Conservation (phyloP, 2,888 invertebrate species). For the Drosophila ustulata region DNA sequence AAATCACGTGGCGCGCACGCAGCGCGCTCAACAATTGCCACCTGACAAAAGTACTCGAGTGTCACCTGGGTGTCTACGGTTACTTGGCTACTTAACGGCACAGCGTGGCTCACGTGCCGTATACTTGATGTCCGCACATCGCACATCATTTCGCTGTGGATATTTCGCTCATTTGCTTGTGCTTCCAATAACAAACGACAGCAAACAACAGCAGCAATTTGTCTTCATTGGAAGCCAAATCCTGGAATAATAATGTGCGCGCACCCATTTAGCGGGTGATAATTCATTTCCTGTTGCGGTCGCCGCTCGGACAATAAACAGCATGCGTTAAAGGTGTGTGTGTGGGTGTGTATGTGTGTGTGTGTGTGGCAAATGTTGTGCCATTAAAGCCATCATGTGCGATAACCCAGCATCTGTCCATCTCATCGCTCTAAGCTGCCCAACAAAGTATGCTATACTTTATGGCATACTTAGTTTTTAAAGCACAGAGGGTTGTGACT, state of each 20-base stretch:
- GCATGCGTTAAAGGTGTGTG: neutral
- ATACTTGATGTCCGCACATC: constrained; percentile 28
- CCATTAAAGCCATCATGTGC: constrained; percentile 5
- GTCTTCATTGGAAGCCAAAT: constrained; percentile 58
- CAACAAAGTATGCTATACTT: neutral
- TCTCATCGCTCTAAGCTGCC: constrained; percentile 2
- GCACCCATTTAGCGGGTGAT: constrained; percentile 68
- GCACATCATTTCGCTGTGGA: constrained; percentile 3
- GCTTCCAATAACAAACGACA: constrained; percentile 32
- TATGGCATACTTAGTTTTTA: neutral
- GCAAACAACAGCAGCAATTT: constrained; percentile 42
- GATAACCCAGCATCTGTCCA: constrained; percentile 2
- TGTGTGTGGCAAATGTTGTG: constrained; percentile 7
- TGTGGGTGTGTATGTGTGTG: neutral
- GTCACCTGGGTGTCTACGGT: constrained; percentile 31
- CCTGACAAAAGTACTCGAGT: constrained; percentile 14
- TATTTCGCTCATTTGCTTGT: constrained; percentile 10
- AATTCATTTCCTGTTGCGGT: constrained; percentile 66
- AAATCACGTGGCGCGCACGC: constrained; percentile 56
- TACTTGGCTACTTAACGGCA: constrained; percentile 27
- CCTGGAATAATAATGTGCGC: constrained; percentile 58
- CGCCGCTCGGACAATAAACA: constrained; percentile 20
- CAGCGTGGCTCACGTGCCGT: constrained; percentile 9
- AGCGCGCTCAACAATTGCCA: constrained; percentile 30
- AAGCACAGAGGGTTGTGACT: too few relatives aligned